phyloP scores from a whole-genome alignment of 2,113 vertebrate species.

The Sapajus apella region DNA sequence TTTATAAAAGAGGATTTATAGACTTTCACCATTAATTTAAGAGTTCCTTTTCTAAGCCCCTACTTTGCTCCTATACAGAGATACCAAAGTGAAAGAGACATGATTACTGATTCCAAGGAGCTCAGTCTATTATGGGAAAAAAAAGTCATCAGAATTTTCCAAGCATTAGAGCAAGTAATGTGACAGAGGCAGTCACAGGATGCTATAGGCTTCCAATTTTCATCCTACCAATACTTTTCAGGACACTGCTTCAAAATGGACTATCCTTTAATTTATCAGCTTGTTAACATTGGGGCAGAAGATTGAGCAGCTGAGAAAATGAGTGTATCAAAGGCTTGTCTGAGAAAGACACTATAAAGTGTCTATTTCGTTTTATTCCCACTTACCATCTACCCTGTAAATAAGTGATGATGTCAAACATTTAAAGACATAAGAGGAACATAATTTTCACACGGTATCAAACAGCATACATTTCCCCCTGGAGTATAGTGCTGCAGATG shows the following conservation, averaged over 20 bases:
- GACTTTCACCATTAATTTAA: not conserved
- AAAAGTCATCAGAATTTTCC: constrained; percentile 4
- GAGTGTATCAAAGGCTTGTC: not conserved
- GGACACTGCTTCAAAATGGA: not conserved
- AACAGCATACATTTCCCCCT: not conserved
- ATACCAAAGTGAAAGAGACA: not conserved
- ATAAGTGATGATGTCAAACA: not conserved
- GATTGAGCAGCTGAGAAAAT: not conserved
- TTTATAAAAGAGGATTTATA: not conserved
- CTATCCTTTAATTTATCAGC: not conserved
- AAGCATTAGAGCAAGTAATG: not conserved
- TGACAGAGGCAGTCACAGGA: not conserved
- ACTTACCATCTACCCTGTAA: not conserved
- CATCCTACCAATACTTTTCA: not conserved
- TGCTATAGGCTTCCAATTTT: not conserved
- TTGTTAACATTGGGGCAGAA: not conserved
- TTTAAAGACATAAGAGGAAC: not conserved
- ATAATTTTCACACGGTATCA: not conserved
- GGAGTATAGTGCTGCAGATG: not conserved
- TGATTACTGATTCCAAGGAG: not conserved
- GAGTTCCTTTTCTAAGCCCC: not conserved
- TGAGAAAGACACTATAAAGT: not conserved
- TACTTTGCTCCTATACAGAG: not conserved
- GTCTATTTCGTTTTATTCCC: not conserved
- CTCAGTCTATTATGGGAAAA: not conserved